These are phyloP conservation scores for Python bivittatus DNA, from an alignment of 2,113 vertebrate species.

Conservation along the genomic window DNA sequence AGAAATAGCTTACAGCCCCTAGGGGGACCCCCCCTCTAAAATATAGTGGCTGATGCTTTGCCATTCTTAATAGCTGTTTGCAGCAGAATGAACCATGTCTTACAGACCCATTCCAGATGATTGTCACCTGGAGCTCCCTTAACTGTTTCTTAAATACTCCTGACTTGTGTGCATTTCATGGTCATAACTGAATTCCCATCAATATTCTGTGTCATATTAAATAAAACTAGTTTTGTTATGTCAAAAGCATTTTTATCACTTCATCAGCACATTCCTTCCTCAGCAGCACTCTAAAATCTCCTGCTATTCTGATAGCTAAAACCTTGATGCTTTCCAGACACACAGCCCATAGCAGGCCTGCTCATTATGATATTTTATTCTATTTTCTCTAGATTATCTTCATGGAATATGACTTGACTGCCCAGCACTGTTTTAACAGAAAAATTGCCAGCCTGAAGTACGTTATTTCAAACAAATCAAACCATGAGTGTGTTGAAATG, in stretches of 20 bases:
- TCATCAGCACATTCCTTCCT: background rate
- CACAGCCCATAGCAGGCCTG: background rate
- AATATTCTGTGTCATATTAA: background rate
- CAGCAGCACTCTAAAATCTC: background rate
- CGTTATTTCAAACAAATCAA: slow-evolving; percentile 25
- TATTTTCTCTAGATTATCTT: slow-evolving; percentile 23
- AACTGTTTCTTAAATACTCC: slow-evolving; percentile 14
- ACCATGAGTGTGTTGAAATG: background rate
- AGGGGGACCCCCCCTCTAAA: background rate
- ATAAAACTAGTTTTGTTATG: background rate
- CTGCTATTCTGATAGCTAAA: background rate
- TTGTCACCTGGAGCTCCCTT: background rate
- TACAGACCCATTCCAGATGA: background rate
- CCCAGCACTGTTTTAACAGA: slow-evolving; percentile 10
- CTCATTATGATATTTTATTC: slow-evolving; percentile 11
- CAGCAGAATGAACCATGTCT: background rate
- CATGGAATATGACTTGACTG: background rate
- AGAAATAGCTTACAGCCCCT: background rate
- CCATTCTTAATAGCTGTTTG: background rate
- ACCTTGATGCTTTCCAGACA: slow-evolving; percentile 23
- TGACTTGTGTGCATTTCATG: slow-evolving; percentile 19
- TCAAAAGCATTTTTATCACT: slow-evolving; percentile 5
- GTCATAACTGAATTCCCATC: background rate
- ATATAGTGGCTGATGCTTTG: background rate
- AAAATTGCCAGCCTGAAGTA: slow-evolving; percentile 14